Conservation (phyloP, 1,140 invertebrate genomes). For the Pteromalus puparum region DNA sequence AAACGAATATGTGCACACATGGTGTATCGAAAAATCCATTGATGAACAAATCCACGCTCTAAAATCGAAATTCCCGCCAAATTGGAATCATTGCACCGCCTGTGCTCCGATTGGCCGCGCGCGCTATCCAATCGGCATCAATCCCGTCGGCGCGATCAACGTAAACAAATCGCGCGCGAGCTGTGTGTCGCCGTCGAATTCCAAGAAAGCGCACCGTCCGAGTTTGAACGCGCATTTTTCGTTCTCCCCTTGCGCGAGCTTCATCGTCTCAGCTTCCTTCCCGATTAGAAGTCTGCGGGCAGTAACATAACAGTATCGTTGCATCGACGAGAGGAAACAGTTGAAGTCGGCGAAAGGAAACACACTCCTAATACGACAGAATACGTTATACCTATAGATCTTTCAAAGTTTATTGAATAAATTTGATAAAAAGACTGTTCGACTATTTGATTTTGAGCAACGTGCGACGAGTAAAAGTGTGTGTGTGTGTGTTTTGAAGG, state of each 20-base stretch:
- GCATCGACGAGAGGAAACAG: not conserved
- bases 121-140: not conserved
- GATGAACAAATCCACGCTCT: not conserved
- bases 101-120: not conserved
- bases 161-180: not conserved
- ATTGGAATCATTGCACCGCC: not conserved
- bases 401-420: too few relatives aligned
- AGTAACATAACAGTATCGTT: not conserved
- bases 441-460: not conserved
- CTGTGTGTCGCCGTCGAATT: not conserved
- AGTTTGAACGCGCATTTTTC: constrained; percentile 15
- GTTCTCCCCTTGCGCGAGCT: not conserved
- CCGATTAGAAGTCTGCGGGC: not conserved
- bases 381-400: too few relatives aligned
- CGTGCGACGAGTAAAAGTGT: not conserved
- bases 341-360: not conserved
- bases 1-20: too few relatives aligned
- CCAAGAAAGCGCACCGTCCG: constrained; percentile 18
- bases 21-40: too few relatives aligned
- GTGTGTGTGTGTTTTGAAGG: not conserved
- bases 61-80: not conserved
- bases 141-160: not conserved
- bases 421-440: too few relatives aligned
- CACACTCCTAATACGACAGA: not conserved
- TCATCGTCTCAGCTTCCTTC: not conserved